Evolutionary conservation across 2,888 invertebrate genomes (phyloP).

Genomic region (Lithophane leautieri): DNA sequence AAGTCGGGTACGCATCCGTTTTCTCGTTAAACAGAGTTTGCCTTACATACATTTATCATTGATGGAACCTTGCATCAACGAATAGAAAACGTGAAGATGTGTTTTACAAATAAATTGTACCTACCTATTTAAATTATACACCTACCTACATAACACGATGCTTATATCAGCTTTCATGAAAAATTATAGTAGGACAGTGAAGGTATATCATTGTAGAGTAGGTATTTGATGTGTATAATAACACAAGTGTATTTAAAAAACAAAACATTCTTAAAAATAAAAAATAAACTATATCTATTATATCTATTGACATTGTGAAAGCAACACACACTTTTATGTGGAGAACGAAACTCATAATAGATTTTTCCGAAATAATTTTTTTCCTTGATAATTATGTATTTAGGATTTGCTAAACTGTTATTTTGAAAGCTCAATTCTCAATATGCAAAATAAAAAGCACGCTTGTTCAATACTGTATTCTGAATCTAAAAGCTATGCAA

Average conservation of each 20-base stretch:
- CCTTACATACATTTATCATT: neutral
- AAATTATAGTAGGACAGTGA: no score
- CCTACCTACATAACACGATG: neutral
- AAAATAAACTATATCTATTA: neutral
- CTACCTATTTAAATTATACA: neutral
- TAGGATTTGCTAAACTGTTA: neutral
- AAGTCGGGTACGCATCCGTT: neutral
- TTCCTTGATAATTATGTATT: neutral
- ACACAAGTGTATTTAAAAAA: no score
- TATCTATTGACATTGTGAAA: neutral
- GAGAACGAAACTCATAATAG: no score
- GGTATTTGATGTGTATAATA: no score
- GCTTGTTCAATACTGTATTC: no score
- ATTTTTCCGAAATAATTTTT: neutral
- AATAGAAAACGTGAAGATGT: constrained; percentile 6
- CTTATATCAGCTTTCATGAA: neutral
- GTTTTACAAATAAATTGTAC: neutral
- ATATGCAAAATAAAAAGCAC: neutral
- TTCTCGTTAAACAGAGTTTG: neutral
- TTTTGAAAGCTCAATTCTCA: neutral
- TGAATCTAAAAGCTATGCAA: no score
- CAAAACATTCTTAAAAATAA: no score
- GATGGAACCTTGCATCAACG: neutral
- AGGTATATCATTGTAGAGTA: no score
- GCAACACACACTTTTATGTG: no score